A percentile compares a stretch with the other conserved stretches of the same genome.
Conservation (phyloP, 2,888 invertebrate species). For the Drosophila borborema region DNA sequence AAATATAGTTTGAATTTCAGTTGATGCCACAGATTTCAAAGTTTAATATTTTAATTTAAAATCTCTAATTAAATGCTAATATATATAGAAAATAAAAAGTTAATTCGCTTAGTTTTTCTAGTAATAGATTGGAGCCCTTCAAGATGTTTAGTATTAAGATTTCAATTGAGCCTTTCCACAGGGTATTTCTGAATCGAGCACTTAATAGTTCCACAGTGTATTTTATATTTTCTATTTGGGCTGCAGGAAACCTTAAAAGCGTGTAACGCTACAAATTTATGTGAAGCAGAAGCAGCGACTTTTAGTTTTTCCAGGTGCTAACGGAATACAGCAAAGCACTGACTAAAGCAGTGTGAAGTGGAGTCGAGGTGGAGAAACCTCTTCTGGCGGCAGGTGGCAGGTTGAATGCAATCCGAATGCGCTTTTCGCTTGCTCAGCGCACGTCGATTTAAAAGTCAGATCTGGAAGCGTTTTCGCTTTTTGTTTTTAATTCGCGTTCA, state of each 20-base stretch:
- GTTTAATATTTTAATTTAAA: too few species aligned
- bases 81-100: too few species aligned
- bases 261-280: slow-evolving; percentile 67
- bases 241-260: slow-evolving; percentile 59
- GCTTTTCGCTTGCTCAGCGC: slow-evolving; percentile 34
- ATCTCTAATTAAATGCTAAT: too few species aligned
- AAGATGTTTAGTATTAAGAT: neutral
- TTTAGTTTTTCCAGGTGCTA: slow-evolving; percentile 69
- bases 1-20: neutral
- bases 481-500: slow-evolving; percentile 30
- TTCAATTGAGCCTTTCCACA: neutral
- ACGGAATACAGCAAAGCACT: slow-evolving; percentile 9
- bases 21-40: too few species aligned
- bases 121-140: neutral
- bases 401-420: slow-evolving; percentile 42
- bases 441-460: slow-evolving; percentile 52
- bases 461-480: slow-evolving; percentile 24
- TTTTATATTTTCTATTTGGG: slow-evolving; percentile 31
- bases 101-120: too few species aligned
- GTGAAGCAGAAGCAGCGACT: slow-evolving; percentile 70
- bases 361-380: slow-evolving; percentile 7
- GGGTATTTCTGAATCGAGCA: slow-evolving; percentile 1
- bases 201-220: neutral
- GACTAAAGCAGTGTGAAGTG: neutral
- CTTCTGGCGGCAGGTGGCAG: slow-evolving; percentile 28